A percentile compares a stretch with the other conserved stretches of the same genome.
Conservation (phyloP, 2,113 vertebrate genomes). For the Psilopogon haemacephalus region DNA sequence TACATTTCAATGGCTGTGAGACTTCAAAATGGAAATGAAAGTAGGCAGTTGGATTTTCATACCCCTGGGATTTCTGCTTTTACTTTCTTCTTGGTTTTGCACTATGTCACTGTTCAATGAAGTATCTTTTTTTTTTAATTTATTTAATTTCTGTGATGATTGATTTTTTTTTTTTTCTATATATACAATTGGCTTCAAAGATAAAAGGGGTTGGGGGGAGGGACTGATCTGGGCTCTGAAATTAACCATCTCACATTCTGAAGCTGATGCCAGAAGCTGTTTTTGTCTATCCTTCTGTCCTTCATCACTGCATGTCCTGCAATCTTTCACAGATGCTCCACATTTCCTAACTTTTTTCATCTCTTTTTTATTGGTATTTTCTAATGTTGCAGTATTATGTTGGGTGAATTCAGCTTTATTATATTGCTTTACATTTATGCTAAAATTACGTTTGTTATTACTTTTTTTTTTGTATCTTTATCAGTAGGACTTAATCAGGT, state of each 20-base stretch:
- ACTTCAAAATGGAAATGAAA: conserved; percentile 37
- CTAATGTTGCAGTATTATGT: neutral
- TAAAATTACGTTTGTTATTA: neutral
- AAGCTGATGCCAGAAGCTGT: conserved; percentile 99
- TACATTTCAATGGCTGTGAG: conserved; percentile 7
- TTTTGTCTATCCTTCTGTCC: conserved; percentile 73
- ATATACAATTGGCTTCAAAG: conserved; percentile 69
- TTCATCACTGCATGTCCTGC: conserved; percentile 68
- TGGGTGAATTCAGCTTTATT: conserved; percentile 11
- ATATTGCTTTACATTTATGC: neutral
- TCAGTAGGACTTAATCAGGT: neutral
- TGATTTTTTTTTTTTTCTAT: conserved; percentile 13
- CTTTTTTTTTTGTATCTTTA: neutral
- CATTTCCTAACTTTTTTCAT: conserved; percentile 52
- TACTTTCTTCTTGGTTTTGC: conserved; percentile 48
- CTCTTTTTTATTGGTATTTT: conserved; percentile 39
- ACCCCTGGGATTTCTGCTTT: conserved; percentile 66
- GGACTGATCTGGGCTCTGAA: conserved; percentile 72
- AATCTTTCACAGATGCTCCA: conserved; percentile 58
- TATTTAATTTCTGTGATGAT: neutral
- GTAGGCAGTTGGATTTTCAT: conserved; percentile 72
- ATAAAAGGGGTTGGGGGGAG: conserved; percentile 5
- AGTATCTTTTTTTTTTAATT: conserved; percentile 6
- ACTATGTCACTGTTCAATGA: conserved; percentile 48
- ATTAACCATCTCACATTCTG: conserved; percentile 88